These are phyloP conservation scores for Proctacanthus coquilletti DNA, from an alignment of 1,140 invertebrate species.

Conservation along the genomic window DNA sequence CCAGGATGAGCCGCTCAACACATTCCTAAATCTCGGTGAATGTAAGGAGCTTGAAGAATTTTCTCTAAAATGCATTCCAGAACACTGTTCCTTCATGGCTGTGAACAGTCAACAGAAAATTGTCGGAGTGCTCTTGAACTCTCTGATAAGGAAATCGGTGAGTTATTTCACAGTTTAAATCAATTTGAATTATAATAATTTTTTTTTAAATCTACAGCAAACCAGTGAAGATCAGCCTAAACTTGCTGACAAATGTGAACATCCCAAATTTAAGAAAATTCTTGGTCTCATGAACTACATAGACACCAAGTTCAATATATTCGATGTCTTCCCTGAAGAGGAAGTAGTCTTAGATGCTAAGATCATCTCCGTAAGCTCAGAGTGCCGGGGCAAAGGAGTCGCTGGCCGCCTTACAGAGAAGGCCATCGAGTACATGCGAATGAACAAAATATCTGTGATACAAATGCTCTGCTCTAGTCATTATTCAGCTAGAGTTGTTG, in stretches of 20 bases:
- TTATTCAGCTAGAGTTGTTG: slow-evolving; percentile 51
- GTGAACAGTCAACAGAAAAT: slow-evolving; percentile 38
- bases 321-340: slow-evolving; percentile 35
- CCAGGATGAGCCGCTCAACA: slow-evolving; percentile 48
- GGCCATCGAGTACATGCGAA: slow-evolving; percentile 30
- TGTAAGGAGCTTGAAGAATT: slow-evolving; percentile 44
- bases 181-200: background rate
- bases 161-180: slow-evolving; percentile 5
- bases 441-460: slow-evolving; percentile 17
- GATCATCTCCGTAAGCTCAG: slow-evolving; percentile 44
- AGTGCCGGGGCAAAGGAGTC: slow-evolving; percentile 45
- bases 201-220: slow-evolving; percentile 1
- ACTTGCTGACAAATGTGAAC: slow-evolving; percentile 29
- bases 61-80: slow-evolving; percentile 35
- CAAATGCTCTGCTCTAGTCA: slow-evolving; percentile 48
- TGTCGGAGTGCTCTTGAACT: slow-evolving; percentile 36
- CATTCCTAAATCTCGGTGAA: slow-evolving; percentile 38
- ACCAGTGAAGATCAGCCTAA: slow-evolving; percentile 9
- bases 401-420: slow-evolving; percentile 41
- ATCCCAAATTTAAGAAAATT: slow-evolving; percentile 44
- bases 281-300: slow-evolving; percentile 37
- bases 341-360: slow-evolving; percentile 39
- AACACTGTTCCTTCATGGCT: slow-evolving; percentile 44
- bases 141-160: slow-evolving; percentile 18
- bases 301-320: slow-evolving; percentile 35